Percentiles rank a stretch among this genome's conserved stretches.
These are phyloP conservation scores for Cephus rjabovi DNA, from an alignment of 2,888 invertebrate genomes.

Conservation along the genomic window DNA sequence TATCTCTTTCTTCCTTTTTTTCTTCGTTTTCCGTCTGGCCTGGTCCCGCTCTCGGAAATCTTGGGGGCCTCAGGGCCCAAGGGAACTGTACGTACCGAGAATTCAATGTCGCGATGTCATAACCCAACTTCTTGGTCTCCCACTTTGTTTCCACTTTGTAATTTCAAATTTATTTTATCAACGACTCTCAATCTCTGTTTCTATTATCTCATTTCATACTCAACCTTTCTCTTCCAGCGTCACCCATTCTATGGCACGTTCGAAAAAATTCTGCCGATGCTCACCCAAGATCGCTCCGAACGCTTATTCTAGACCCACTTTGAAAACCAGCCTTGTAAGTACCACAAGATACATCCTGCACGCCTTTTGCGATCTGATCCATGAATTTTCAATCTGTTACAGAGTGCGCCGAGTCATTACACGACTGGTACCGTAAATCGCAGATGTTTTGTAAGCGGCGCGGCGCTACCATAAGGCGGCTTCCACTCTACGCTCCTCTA, in stretches of 20 bases:
- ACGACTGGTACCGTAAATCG: conserved; percentile 28
- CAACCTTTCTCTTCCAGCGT: not conserved
- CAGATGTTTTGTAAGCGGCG: conserved; percentile 24
- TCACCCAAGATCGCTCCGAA: not conserved
- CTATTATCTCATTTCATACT: not conserved
- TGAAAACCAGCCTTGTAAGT: not conserved
- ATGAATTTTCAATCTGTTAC: not conserved
- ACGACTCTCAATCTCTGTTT: not conserved
- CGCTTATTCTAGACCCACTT: not conserved
- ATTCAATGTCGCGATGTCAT: conserved; percentile 3
- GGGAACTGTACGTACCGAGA: conserved; percentile 1
- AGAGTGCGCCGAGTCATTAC: not conserved
- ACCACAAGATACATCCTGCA: not conserved
- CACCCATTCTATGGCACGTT: not conserved
- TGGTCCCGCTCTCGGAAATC: not conserved
- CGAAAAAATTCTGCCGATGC: not conserved
- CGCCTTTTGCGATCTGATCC: not conserved
- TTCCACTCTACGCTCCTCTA: not conserved
- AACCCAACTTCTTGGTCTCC: not conserved
- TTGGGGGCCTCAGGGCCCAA: not conserved
- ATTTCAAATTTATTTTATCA: not conserved
- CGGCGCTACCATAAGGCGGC: not conserved
- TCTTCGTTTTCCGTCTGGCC: conserved; percentile 5
- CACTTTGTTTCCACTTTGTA: not conserved
- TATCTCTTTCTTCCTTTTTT: not conserved